These are phyloP conservation scores for Malurus splendens DNA, from an alignment of 2,797 vertebrate genomes.

Conservation along the genomic window DNA sequence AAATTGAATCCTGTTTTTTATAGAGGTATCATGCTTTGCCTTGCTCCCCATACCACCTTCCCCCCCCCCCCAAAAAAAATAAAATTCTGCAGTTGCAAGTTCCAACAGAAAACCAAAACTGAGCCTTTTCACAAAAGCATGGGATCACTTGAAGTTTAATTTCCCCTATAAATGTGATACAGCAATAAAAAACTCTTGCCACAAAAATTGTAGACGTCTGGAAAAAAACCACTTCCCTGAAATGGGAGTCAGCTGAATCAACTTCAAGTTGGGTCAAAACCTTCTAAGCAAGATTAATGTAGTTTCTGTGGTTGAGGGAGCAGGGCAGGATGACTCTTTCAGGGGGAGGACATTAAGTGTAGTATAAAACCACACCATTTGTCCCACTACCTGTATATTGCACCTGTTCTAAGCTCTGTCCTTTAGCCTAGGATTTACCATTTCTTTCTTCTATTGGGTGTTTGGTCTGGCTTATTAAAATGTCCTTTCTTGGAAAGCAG, in stretches of 20 bases:
- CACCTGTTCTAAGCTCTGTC: background rate
- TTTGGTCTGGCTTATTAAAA: background rate
- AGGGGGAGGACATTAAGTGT: rapidly evolving
- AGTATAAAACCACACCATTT: background rate
- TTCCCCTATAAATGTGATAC: background rate
- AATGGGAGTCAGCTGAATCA: background rate
- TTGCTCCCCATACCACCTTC: rapidly evolving
- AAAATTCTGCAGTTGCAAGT: background rate
- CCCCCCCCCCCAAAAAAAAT: rapidly evolving
- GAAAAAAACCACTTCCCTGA: background rate
- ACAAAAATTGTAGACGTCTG: background rate
- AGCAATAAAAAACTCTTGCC: background rate
- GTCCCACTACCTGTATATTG: background rate
- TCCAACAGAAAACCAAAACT: background rate
- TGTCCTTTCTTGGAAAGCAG: background rate
- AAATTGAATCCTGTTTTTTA: background rate
- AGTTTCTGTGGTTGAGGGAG: background rate
- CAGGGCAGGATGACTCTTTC: background rate
- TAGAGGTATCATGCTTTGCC: background rate
- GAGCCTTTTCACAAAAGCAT: background rate
- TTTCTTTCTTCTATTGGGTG: background rate
- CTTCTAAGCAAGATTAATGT: background rate
- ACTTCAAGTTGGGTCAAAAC: background rate
- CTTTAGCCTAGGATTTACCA: background rate
- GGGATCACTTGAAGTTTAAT: background rate